These are phyloP conservation scores for Hirtodrosophila trivittata DNA, from an alignment of 2,888 invertebrate species.

Conservation along the genomic window DNA sequence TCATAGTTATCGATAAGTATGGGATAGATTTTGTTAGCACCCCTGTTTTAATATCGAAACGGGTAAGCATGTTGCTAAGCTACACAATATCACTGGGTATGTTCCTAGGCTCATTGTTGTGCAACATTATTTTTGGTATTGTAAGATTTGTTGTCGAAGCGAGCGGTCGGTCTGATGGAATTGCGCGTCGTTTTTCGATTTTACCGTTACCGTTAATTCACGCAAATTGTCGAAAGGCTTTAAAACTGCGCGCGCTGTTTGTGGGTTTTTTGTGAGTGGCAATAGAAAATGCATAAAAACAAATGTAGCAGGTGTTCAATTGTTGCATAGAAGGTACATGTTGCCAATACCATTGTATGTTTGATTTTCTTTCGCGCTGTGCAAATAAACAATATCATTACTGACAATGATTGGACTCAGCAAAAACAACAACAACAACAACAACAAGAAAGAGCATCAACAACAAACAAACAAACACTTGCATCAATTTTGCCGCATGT, in stretches of 20 bases:
- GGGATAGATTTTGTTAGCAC: constrained; percentile 2
- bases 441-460: constrained; percentile 20
- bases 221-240: constrained; percentile 28
- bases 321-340: constrained; percentile 38
- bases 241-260: constrained; percentile 27
- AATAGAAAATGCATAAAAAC: constrained; percentile 8
- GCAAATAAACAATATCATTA: constrained; percentile 9
- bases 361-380: neutral
- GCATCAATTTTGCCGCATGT: constrained; percentile 13
- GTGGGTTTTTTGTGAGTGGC: constrained; percentile 30
- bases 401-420: neutral
- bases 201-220: constrained; percentile 48
- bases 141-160: constrained; percentile 46
- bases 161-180: constrained; percentile 45
- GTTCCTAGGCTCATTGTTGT: constrained; percentile 31
- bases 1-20: neutral
- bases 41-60: constrained; percentile 7
- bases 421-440: neutral
- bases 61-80: constrained; percentile 41
- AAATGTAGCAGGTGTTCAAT: constrained; percentile 16
- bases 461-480: constrained; percentile 24
- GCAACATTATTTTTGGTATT: constrained; percentile 47
- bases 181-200: constrained; percentile 30
- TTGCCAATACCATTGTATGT: neutral
- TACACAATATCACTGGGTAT: neutral